These are phyloP conservation scores for Oryctes rhinoceros DNA, from an alignment of 1,140 invertebrate genomes.

Conservation along the genomic window DNA sequence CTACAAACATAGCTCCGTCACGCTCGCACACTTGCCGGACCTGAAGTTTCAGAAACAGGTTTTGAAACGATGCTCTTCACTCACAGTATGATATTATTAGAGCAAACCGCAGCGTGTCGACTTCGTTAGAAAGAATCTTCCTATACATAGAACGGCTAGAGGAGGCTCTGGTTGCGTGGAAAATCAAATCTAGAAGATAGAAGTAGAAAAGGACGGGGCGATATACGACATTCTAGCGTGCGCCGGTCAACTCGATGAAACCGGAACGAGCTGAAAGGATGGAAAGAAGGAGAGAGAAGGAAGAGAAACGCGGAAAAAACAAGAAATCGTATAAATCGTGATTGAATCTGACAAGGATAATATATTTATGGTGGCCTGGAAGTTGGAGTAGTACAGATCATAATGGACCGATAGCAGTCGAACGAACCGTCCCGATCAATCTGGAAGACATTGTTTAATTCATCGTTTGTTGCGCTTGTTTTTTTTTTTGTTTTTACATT, in stretches of 20 bases:
- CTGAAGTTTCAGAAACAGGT: conserved; percentile 21
- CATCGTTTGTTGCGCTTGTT: not conserved
- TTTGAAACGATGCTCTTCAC: not conserved
- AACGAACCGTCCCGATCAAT: not conserved
- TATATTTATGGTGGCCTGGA: conserved; percentile 16
- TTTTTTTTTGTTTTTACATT: not conserved
- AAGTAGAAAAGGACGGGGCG: not conserved
- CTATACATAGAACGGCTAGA: not conserved
- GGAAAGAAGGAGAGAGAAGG: not conserved
- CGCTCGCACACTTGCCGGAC: conserved; percentile 15
- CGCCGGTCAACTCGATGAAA: not conserved
- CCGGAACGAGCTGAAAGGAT: not conserved
- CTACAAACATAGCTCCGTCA: not conserved
- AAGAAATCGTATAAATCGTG: conserved; percentile 27
- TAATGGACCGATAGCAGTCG: conserved; percentile 17
- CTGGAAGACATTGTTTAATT: conserved; percentile 18
- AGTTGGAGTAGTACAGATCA: conserved; percentile 25
- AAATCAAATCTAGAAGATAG: not conserved
- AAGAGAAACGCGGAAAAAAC: conserved; percentile 4
- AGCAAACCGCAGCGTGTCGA: not conserved
- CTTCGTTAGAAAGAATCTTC: conserved; percentile 5
- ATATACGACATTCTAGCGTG: not conserved
- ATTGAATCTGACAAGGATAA: conserved; percentile 33
- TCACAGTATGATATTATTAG: conserved; percentile 34
- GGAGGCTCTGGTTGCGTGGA: not conserved